Evolutionary conservation across 2,797 vertebrate species (phyloP).

Genomic region (Hyperoplus immaculatus): DNA sequence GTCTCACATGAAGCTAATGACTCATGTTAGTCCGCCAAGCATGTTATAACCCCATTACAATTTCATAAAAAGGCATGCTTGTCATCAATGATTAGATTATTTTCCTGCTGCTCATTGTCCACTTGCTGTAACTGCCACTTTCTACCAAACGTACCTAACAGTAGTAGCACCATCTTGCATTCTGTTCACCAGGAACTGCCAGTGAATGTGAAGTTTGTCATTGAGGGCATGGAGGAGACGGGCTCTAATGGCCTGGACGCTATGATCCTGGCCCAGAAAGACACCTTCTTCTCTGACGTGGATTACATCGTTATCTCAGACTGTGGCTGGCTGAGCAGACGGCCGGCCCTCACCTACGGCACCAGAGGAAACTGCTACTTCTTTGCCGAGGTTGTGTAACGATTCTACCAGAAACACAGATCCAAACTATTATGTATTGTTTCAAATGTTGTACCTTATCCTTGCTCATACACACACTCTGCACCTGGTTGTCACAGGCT

Average conservation of each 20-base stretch:
- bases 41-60: neutral
- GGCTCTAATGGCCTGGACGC: constrained; percentile 90
- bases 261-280: constrained; percentile 85
- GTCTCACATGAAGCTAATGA: constrained; percentile 2
- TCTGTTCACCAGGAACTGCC: constrained; percentile 82
- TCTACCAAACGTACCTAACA: constrained; percentile 5
- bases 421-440: neutral
- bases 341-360: constrained; percentile 91
- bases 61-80: neutral
- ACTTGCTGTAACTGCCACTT: neutral
- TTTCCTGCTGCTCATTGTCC: neutral
- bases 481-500: no score
- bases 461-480: no score
- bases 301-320: constrained; percentile 93
- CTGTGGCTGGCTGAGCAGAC: constrained; percentile 90
- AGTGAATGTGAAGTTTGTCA: constrained; percentile 92
- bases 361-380: constrained; percentile 93
- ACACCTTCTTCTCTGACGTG: constrained; percentile 89
- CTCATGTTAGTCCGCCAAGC: constrained; percentile 1
- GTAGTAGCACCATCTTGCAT: neutral
- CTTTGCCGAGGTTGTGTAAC: constrained; percentile 85
- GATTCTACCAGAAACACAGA: neutral
- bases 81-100: constrained; percentile 3
- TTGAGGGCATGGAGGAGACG: constrained; percentile 96
- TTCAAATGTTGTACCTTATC: no score